Conservation (phyloP, 2,113 vertebrate species). For the Strigops habroptila region DNA sequence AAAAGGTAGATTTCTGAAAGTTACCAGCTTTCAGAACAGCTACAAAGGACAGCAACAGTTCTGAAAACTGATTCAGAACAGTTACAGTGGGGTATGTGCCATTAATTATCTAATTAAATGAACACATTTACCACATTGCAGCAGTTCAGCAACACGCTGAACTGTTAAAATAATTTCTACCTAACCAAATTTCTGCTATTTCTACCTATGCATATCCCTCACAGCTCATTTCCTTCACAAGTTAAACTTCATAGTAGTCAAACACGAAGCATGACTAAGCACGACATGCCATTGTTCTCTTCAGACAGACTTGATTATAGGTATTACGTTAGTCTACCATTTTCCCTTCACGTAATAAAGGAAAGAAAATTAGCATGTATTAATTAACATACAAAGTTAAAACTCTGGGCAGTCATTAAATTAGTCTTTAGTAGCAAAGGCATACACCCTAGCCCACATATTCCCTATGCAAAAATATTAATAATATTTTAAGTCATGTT, state of each 20-base stretch:
- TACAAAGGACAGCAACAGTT: not conserved
- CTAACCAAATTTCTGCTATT: not conserved
- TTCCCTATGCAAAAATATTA: not conserved
- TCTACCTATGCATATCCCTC: not conserved
- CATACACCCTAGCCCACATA: not conserved
- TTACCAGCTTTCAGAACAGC: not conserved
- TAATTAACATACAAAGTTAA: not conserved
- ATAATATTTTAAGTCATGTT: not conserved
- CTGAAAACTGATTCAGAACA: not conserved
- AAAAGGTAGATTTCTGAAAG: not conserved
- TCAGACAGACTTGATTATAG: not conserved
- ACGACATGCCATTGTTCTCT: not conserved
- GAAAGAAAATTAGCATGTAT: not conserved
- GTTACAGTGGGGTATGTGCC: accelerated
- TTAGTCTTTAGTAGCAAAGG: not conserved
- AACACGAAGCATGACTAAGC: not conserved
- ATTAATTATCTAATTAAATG: not conserved
- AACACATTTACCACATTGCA: not conserved
- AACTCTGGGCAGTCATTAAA: not conserved
- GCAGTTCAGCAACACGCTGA: not conserved
- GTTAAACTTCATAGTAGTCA: not conserved
- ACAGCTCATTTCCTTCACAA: not conserved
- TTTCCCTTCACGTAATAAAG: not conserved
- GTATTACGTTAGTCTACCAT: not conserved
- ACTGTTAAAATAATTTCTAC: not conserved